Percentiles rank a stretch among this genome's conserved stretches.
Conservation (phyloP, 2,113 vertebrate genomes). For the Ceuthmochares aereus region DNA sequence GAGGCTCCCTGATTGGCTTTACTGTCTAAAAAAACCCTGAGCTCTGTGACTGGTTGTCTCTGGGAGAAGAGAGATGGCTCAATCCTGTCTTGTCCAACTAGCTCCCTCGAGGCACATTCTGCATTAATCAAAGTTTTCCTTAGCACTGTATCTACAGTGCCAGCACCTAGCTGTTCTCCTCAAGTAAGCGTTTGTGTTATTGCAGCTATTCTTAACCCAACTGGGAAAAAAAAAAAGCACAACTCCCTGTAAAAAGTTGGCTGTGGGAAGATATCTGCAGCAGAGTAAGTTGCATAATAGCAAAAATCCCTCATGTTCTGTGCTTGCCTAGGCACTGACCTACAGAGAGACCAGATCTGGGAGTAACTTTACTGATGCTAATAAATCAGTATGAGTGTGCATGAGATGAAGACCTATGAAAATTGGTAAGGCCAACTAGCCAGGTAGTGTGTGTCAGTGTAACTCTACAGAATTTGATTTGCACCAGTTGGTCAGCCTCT, state of each 20-base stretch:
- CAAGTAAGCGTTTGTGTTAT: not conserved
- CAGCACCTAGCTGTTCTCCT: not conserved
- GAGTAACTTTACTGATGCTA: not conserved
- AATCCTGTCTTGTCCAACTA: not conserved
- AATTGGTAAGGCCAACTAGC: not conserved
- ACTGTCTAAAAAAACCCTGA: not conserved
- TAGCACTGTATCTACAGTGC: not conserved
- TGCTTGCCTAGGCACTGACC: not conserved
- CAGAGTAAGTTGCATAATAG: not conserved
- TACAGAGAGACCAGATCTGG: not conserved
- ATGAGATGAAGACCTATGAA: not conserved
- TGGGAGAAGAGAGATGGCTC: not conserved
- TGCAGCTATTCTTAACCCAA: not conserved
- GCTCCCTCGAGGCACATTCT: not conserved
- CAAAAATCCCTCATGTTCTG: not conserved
- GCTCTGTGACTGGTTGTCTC: not conserved
- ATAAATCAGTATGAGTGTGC: not conserved
- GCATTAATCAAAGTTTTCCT: not conserved
- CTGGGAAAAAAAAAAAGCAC: fast-evolving
- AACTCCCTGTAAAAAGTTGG: not conserved
- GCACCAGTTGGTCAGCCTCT: not conserved
- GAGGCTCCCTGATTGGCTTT: not conserved
- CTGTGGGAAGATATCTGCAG: not conserved
- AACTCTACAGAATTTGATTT: not conserved
- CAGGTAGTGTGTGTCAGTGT: not conserved